Evolutionary conservation across 2,797 vertebrate species (phyloP), one percentile per base, ranked within the genome.

Genomic region (Poecilia wingei): DNA sequence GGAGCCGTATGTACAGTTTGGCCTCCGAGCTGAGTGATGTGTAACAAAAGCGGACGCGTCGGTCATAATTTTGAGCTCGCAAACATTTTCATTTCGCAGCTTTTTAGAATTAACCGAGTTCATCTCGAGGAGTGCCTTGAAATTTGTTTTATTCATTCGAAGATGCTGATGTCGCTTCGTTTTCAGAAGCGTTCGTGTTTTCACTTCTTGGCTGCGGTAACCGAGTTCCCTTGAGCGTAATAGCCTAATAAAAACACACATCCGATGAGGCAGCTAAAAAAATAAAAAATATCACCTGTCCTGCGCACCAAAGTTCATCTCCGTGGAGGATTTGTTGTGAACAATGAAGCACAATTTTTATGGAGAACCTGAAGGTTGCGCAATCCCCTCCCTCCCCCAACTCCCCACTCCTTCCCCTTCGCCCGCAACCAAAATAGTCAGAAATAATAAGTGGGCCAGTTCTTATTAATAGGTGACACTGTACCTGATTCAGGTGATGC

Each of bases 371-470:
- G 74, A 84, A 88, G 79, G 77, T 77, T 86, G 55, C 66, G 77
- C 45, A 31, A n/a, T 5, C 28, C 28, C 10, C 13, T 2, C 28
- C 6, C 31, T 33, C 31, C 31, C 16, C 59, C 28, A 3, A 4
- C 36, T 36, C 4, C 4, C 3, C 36, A 4, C 36, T 4, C 36
- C 36, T 4, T 4, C 2, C 31, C 16, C 31, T 33, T 16, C 31
- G 18, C 59, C 31, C 7, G 7, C 31, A 64, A 64, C 31, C 6
- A 39, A 85, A 88, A 88, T 80, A 77, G 78, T 80, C 80, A 72
- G 41, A 78, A 86, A 79, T 68, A 79, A 87, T 78, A 92, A 90
- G 79, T 94, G 91, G 91, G 89, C 86, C 90, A 88, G 77, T 82
- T 83, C 68, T 84, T 85, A 84, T 88, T 87, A 89, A 85, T 80